Conservation (phyloP, 2,888 invertebrate genomes). For the Xanthia icteritia region DNA sequence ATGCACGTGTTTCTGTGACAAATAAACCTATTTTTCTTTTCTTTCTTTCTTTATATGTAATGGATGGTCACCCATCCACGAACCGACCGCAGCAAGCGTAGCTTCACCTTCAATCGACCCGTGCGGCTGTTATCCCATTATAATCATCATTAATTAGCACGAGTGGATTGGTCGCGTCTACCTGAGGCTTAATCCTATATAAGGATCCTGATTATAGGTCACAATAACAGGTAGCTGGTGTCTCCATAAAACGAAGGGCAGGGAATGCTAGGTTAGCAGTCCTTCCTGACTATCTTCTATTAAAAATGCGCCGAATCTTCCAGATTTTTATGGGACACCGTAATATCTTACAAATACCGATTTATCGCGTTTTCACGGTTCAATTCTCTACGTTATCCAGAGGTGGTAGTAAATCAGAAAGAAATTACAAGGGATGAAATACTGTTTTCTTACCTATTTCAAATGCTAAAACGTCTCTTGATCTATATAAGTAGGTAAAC, state of each 20-base stretch:
- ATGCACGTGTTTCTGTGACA: no score
- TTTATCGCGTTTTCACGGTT: conserved; percentile 74
- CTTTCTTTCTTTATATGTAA: no score
- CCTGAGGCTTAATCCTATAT: not conserved
- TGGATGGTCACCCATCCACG: no score
- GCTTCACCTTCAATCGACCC: no score
- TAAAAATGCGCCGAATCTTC: conserved; percentile 47
- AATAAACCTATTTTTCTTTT: no score
- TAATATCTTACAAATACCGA: conserved; percentile 61
- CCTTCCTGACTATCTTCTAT: conserved; percentile 23
- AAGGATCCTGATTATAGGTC: no score
- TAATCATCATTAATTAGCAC: no score
- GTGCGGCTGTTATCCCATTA: no score
- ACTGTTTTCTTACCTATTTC: conserved; percentile 61
- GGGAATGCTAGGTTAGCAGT: not conserved
- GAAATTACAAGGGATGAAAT: conserved; percentile 70
- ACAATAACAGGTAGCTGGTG: not conserved
- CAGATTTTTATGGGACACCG: conserved; percentile 39
- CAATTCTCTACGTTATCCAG: conserved; percentile 69
- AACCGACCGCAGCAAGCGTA: no score
- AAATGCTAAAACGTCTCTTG: conserved; percentile 16
- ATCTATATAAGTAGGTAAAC: conserved; percentile 15
- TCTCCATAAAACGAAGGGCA: not conserved
- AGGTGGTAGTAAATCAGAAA: conserved; percentile 71
- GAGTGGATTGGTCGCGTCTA: no score